These are phyloP conservation scores for Serrognathus titanus DNA, from an alignment of 2,888 invertebrate genomes.

Conservation along the genomic window DNA sequence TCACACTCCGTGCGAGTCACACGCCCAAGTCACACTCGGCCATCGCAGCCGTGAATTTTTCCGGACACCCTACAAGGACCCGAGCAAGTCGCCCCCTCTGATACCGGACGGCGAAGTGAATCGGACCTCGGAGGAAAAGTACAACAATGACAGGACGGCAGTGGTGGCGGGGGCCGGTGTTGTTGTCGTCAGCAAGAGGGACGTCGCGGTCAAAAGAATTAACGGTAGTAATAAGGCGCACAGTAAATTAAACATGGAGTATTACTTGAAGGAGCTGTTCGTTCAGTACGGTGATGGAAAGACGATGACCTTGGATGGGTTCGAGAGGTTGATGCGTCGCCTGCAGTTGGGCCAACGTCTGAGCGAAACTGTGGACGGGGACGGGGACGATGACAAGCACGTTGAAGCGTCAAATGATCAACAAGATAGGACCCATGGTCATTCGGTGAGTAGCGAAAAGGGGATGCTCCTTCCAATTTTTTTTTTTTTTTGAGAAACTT, in stretches of 20 bases:
- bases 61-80: slow-evolving; percentile 26
- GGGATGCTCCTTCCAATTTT: too few relatives aligned
- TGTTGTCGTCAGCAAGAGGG: neutral
- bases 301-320: slow-evolving; percentile 65
- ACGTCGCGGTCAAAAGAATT: neutral
- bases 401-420: too few relatives aligned
- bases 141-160: slow-evolving; percentile 21
- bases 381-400: too few relatives aligned
- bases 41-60: slow-evolving; percentile 23
- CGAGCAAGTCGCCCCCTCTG: slow-evolving; percentile 9
- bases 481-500: too few relatives aligned
- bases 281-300: slow-evolving; percentile 62
- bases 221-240: slow-evolving; percentile 10
- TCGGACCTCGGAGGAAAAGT: slow-evolving; percentile 31
- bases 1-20: slow-evolving; percentile 72
- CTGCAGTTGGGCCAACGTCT: slow-evolving; percentile 27
- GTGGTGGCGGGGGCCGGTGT: neutral
- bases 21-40: slow-evolving; percentile 49
- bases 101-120: slow-evolving; percentile 13
- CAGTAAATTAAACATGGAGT: slow-evolving; percentile 45
- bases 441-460: too few relatives aligned
- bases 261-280: slow-evolving; percentile 67
- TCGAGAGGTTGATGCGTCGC: slow-evolving; percentile 62
- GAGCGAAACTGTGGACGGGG: neutral
- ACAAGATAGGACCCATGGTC: too few relatives aligned